Evolutionary conservation across 1,140 invertebrate genomes (phyloP).

Genomic region (Bombus sibiricus): DNA sequence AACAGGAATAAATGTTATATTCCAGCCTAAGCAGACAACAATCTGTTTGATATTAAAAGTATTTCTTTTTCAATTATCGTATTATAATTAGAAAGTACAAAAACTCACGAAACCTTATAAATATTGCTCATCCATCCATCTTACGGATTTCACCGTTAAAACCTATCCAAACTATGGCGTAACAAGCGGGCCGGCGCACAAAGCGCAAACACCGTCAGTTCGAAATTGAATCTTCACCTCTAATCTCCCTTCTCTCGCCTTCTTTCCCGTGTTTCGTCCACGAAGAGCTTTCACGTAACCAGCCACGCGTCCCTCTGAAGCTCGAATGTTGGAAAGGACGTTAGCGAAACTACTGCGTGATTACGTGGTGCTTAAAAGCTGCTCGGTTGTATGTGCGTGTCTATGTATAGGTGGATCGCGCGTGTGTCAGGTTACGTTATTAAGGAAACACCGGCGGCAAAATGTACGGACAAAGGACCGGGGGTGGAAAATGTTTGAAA

Average conservation of each 20-base stretch:
- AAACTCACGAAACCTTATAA: neutral
- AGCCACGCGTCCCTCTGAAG: slow-evolving; percentile 21
- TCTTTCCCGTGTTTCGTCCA: slow-evolving; percentile 11
- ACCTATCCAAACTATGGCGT: neutral
- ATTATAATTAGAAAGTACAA: no score
- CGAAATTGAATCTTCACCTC: slow-evolving; percentile 37
- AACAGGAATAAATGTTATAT: no score
- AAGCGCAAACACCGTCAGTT: slow-evolving; percentile 6
- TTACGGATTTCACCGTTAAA: neutral
- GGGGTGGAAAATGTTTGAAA: slow-evolving; percentile 33
- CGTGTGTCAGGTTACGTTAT: slow-evolving; percentile 46
- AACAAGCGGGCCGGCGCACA: neutral
- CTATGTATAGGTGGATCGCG: neutral
- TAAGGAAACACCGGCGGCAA: slow-evolving; percentile 35
- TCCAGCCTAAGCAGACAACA: no score
- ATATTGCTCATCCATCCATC: neutral
- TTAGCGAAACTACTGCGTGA: slow-evolving; percentile 44
- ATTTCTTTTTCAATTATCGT: no score
- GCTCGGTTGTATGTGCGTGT: neutral
- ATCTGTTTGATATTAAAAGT: no score
- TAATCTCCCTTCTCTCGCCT: neutral
- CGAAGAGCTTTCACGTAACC: slow-evolving; percentile 18
- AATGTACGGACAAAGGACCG: slow-evolving; percentile 28
- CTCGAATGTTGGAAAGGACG: slow-evolving; percentile 9
- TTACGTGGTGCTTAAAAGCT: slow-evolving; percentile 57